These are phyloP conservation scores for Netelia melanura DNA, from an alignment of 2,888 invertebrate genomes.

Conservation along the genomic window DNA sequence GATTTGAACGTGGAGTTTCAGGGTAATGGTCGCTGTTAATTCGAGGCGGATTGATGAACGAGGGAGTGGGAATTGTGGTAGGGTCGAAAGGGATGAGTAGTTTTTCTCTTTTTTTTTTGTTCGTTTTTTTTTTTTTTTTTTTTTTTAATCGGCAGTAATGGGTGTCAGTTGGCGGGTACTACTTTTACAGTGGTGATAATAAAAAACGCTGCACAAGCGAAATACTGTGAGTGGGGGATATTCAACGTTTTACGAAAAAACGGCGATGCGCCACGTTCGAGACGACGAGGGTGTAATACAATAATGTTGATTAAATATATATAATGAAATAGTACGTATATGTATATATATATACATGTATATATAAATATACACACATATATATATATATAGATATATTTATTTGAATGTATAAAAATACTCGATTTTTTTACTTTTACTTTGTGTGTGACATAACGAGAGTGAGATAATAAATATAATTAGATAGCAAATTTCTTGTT, in stretches of 20 bases:
- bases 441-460: slow-evolving; percentile 53
- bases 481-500: slow-evolving; percentile 35
- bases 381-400: slow-evolving; percentile 73
- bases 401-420: slow-evolving; percentile 74
- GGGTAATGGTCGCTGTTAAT: slow-evolving; percentile 18
- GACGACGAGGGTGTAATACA: slow-evolving; percentile 62
- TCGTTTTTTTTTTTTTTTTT: slow-evolving; percentile 46
- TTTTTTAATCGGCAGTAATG: slow-evolving; percentile 31
- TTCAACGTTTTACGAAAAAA: slow-evolving; percentile 81
- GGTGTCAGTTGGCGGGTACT: slow-evolving; percentile 80
- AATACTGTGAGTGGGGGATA: slow-evolving; percentile 83
- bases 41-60: slow-evolving; percentile 69
- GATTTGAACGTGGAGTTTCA: slow-evolving; percentile 23
- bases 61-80: slow-evolving; percentile 69
- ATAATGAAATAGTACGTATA: slow-evolving; percentile 64
- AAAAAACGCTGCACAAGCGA: slow-evolving; percentile 85
- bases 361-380: slow-evolving; percentile 71
- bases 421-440: slow-evolving; percentile 72
- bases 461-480: slow-evolving; percentile 52
- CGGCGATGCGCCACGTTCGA: slow-evolving; percentile 71
- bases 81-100: slow-evolving; percentile 46
- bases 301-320: slow-evolving; percentile 68
- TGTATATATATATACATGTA: slow-evolving; percentile 67
- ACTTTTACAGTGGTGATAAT: slow-evolving; percentile 83
- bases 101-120: slow-evolving; percentile 20